phyloP scores from a whole-genome alignment of 2,888 invertebrate species.

The Galerucella calmariensis region DNA sequence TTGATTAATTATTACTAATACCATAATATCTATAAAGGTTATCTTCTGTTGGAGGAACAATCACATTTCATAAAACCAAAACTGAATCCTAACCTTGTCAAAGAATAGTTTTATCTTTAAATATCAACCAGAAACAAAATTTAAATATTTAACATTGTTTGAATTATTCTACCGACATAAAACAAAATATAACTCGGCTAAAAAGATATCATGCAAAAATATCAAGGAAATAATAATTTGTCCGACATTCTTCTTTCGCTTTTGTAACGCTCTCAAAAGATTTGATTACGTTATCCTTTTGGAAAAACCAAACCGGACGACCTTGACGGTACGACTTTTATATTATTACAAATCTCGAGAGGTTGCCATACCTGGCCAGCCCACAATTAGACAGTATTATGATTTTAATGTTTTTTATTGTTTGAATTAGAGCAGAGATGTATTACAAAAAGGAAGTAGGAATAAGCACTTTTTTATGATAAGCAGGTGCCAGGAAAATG shows the following conservation, averaged over 20 bases:
- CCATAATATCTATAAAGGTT: no score
- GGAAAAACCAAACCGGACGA: slow-evolving; percentile 51
- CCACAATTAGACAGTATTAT: slow-evolving; percentile 25
- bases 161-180: not conserved
- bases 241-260: slow-evolving; percentile 37
- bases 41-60: not conserved
- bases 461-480: no score
- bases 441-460: not conserved
- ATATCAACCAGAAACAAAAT: not conserved
- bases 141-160: slow-evolving; percentile 9
- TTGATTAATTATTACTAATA: no score
- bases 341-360: slow-evolving; percentile 15
- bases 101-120: not conserved
- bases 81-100: not conserved
- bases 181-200: not conserved
- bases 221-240: slow-evolving; percentile 37
- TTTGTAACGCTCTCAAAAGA: slow-evolving; percentile 27
- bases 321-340: slow-evolving; percentile 44
- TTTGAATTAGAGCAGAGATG: not conserved
- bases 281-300: slow-evolving; percentile 52
- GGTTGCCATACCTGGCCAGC: slow-evolving; percentile 13
- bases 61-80: not conserved
- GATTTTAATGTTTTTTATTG: not conserved
- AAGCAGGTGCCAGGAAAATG: no score
- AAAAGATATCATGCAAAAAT: slow-evolving; percentile 26